Conservation (phyloP, 2,797 vertebrate genomes). For the Paguma larvata region DNA sequence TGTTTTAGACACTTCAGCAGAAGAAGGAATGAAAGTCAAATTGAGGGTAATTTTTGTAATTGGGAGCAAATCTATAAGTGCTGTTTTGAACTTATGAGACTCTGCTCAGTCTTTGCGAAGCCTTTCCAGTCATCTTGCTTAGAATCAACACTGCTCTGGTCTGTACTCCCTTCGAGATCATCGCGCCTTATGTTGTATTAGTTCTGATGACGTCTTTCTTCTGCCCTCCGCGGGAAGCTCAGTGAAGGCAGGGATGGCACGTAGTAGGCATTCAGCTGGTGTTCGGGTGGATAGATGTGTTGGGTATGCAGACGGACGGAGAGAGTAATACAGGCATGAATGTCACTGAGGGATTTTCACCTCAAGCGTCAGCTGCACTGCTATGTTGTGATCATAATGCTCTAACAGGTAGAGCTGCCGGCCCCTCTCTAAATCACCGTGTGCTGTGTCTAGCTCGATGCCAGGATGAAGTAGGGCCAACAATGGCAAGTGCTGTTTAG, state of each 20-base stretch:
- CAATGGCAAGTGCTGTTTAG: conserved; percentile 20
- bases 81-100: neutral
- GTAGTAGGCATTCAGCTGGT: neutral
- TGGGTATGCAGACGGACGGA: neutral
- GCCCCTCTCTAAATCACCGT: neutral
- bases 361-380: neutral
- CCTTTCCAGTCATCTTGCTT: neutral
- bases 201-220: neutral
- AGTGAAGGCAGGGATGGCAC: neutral
- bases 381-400: neutral
- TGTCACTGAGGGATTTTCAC: neutral
- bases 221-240: neutral
- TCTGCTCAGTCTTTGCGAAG: neutral
- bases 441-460: neutral
- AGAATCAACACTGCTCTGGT: neutral
- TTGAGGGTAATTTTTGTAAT: neutral
- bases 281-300: neutral
- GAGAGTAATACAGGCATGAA: neutral
- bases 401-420: neutral
- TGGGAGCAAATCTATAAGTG: neutral
- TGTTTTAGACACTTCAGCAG: neutral
- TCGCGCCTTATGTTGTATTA: neutral
- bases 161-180: neutral
- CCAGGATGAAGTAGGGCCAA: neutral
- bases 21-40: neutral